Conservation (phyloP, 2,113 vertebrate species). For the Leuciscus idus region DNA sequence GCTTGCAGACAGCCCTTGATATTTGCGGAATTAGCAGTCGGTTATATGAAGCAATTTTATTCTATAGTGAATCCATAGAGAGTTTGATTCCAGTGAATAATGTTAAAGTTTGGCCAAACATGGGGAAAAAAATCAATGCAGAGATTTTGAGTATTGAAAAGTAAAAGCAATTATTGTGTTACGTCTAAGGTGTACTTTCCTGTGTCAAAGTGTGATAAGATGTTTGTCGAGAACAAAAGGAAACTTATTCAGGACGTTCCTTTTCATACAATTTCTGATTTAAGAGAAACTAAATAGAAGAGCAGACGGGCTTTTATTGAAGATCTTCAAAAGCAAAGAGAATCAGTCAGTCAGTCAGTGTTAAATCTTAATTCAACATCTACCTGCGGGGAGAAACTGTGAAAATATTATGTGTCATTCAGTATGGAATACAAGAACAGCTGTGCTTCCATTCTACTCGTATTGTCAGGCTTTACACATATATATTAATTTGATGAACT, state of each 20-base stretch:
- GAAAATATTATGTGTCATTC: conserved; percentile 45
- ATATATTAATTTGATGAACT: conserved; percentile 46
- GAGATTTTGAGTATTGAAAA: conserved; percentile 1
- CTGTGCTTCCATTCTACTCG: neutral
- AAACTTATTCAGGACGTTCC: neutral
- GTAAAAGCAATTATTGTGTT: conserved; percentile 9
- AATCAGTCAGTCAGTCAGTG: conserved; percentile 8
- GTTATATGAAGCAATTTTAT: conserved; percentile 12
- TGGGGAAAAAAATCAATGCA: neutral
- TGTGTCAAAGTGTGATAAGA: conserved; percentile 19
- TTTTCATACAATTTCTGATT: neutral
- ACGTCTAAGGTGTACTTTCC: neutral
- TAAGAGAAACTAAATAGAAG: neutral
- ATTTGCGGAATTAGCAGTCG: conserved; percentile 41
- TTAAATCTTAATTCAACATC: conserved; percentile 11
- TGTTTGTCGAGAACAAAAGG: neutral
- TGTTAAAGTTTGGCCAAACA: conserved; percentile 5
- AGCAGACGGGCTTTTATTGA: neutral
- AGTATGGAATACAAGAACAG: conserved; percentile 24
- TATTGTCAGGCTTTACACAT: conserved; percentile 35
- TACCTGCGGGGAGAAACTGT: neutral
- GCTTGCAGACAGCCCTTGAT: conserved; percentile 25
- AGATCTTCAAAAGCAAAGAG: conserved; percentile 2
- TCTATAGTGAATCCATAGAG: conserved; percentile 8
- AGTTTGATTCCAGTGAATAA: conserved; percentile 21